Conservation (phyloP, 2,797 vertebrate genomes). For the Thaleichthys pacificus region DNA sequence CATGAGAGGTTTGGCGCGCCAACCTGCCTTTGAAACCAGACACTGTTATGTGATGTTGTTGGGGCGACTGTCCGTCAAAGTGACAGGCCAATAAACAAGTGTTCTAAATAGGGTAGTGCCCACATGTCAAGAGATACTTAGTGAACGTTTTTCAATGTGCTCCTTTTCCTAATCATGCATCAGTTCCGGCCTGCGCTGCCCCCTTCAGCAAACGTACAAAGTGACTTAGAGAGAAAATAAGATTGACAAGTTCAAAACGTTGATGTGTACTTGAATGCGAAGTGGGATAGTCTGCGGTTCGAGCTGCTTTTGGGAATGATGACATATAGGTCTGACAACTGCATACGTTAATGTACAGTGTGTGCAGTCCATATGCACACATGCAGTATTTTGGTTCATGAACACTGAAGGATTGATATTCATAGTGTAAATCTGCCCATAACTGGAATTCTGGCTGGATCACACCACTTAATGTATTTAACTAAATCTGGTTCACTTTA, state of each 20-base stretch:
- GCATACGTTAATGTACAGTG: background rate
- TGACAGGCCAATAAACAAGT: conserved; percentile 61
- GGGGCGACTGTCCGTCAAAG: conserved; percentile 61
- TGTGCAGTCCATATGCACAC: background rate
- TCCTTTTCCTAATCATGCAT: background rate
- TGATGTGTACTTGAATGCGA: too few relatives aligned
- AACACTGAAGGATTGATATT: background rate
- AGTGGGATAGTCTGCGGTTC: conserved; percentile 9
- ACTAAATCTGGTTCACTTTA: conserved; percentile 2
- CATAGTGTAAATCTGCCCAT: background rate
- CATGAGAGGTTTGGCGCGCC: conserved; percentile 48
- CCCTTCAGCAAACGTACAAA: conserved; percentile 1
- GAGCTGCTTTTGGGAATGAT: conserved; percentile 19
- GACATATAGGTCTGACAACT: background rate
- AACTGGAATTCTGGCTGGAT: background rate
- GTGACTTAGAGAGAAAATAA: too few relatives aligned
- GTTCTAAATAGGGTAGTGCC: conserved; percentile 40
- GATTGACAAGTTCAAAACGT: too few relatives aligned
- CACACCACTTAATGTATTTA: conserved; percentile 8
- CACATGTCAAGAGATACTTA: conserved; percentile 27
- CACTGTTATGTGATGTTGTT: conserved; percentile 70
- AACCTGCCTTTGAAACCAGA: conserved; percentile 72
- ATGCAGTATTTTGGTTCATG: background rate
- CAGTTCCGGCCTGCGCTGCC: too few relatives aligned
- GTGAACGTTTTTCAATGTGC: conserved; percentile 2